These are phyloP conservation scores for Heteromormyrus szaboi DNA, from an alignment of 2,797 vertebrate species.

Conservation along the genomic window DNA sequence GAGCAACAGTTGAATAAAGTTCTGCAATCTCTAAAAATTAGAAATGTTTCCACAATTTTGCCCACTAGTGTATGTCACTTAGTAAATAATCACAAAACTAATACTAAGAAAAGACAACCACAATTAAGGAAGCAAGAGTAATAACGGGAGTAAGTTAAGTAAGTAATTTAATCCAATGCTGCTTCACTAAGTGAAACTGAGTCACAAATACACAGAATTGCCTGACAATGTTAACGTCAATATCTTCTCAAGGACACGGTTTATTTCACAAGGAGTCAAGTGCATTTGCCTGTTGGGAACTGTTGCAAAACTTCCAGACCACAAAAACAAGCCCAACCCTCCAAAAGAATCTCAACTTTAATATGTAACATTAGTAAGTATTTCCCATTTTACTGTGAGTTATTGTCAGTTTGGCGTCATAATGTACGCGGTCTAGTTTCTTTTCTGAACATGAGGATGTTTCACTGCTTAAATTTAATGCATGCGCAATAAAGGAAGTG, in stretches of 20 bases:
- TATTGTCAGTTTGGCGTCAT: neutral
- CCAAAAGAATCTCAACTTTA: neutral
- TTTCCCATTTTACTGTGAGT: neutral
- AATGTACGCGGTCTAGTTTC: neutral
- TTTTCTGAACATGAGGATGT: neutral
- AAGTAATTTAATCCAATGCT: neutral
- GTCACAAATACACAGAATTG: neutral
- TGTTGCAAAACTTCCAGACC: neutral
- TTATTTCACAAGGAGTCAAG: neutral
- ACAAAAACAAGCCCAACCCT: neutral
- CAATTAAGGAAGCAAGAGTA: neutral
- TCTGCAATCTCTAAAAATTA: neutral
- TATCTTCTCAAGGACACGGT: neutral
- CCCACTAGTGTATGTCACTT: neutral
- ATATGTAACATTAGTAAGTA: neutral
- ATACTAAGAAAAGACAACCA: neutral
- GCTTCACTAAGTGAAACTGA: neutral
- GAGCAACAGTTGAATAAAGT: neutral
- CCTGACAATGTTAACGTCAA: neutral
- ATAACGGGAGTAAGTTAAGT: neutral
- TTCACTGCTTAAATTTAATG: neutral
- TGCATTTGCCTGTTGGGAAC: constrained; percentile 3
- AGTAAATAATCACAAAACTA: neutral
- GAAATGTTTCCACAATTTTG: neutral
- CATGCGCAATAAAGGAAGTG: neutral